phyloP scores from a whole-genome alignment of 2,888 invertebrate species.

The Nesidiocoris tenuis region DNA sequence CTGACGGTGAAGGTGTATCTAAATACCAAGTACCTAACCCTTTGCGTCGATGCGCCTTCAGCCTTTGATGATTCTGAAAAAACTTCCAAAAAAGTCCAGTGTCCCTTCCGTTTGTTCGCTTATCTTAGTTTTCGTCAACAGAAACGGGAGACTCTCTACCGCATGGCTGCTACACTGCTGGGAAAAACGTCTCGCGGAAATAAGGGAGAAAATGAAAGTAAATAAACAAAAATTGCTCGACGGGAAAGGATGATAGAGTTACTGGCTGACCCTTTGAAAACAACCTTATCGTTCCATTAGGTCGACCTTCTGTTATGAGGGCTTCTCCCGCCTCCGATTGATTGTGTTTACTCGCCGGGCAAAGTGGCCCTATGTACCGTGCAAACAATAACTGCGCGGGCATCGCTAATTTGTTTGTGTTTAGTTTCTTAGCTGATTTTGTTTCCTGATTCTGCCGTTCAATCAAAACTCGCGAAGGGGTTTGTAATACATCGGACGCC shows the following conservation, averaged over 20 bases:
- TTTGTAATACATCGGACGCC: too few species aligned
- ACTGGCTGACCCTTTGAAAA: slow-evolving; percentile 17
- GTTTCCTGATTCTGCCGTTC: slow-evolving; percentile 1
- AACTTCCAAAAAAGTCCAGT: too few species aligned
- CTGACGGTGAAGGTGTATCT: too few species aligned
- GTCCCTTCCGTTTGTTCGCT: too few species aligned
- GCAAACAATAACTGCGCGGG: slow-evolving; percentile 35
- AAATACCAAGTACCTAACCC: too few species aligned
- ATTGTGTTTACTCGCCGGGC: slow-evolving; percentile 17
- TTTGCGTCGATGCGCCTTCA: too few species aligned
- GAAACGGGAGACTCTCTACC: too few species aligned
- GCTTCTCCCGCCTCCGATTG: slow-evolving; percentile 10
- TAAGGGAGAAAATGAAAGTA: slow-evolving; percentile 19
- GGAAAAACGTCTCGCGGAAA: too few species aligned
- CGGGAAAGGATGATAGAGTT: slow-evolving; percentile 31
- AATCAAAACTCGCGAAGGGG: not conserved
- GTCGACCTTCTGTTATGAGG: slow-evolving; percentile 24
- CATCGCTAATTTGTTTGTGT: slow-evolving; percentile 32
- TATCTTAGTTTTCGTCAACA: too few species aligned
- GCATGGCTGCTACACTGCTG: too few species aligned
- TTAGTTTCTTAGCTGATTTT: slow-evolving; percentile 23
- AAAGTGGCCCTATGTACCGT: slow-evolving; percentile 33
- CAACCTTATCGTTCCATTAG: slow-evolving; percentile 33
- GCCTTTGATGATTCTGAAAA: too few species aligned
- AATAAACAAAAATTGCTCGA: slow-evolving; percentile 15